phyloP scores from a whole-genome alignment of 1,140 invertebrate genomes.

The Microplitis demolitor region DNA sequence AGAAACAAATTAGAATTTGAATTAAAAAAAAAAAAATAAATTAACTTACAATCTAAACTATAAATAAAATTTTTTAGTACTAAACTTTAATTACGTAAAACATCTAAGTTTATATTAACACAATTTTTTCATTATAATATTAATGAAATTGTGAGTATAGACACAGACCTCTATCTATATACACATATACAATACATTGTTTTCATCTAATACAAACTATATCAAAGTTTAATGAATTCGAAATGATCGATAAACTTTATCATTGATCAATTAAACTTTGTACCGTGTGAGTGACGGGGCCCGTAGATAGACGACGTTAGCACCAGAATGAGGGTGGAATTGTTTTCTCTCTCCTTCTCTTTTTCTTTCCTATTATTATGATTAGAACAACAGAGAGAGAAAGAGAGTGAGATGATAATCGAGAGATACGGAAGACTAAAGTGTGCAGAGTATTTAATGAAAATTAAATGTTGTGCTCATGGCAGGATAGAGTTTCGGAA shows the following conservation, averaged over 20 bases:
- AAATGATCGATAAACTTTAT: constrained; percentile 65
- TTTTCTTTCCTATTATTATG: not conserved
- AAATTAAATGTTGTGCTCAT: constrained; percentile 47
- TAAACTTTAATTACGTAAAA: no score
- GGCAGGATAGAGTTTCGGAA: not conserved
- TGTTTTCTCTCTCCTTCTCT: no score
- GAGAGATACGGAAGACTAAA: constrained; percentile 37
- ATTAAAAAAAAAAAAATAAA: no score
- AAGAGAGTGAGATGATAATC: constrained; percentile 13
- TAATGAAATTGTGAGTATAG: constrained; percentile 4
- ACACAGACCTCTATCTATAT: not conserved
- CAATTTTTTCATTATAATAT: no score
- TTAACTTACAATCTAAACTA: no score
- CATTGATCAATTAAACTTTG: constrained; percentile 65
- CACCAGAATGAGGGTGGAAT: constrained; percentile 27
- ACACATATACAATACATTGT: constrained; percentile 25
- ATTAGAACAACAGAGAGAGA: not conserved
- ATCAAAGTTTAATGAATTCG: constrained; percentile 63
- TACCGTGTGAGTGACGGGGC: constrained; percentile 60
- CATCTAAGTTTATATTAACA: no score
- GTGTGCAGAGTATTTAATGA: constrained; percentile 57
- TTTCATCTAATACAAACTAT: constrained; percentile 53
- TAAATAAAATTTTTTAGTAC: no score
- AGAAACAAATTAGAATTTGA: no score
- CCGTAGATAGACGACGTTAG: constrained; percentile 38